A percentile compares a stretch with the other conserved stretches of the same genome.
Conservation (phyloP, 2,113 vertebrate genomes). For the Otis tarda region DNA sequence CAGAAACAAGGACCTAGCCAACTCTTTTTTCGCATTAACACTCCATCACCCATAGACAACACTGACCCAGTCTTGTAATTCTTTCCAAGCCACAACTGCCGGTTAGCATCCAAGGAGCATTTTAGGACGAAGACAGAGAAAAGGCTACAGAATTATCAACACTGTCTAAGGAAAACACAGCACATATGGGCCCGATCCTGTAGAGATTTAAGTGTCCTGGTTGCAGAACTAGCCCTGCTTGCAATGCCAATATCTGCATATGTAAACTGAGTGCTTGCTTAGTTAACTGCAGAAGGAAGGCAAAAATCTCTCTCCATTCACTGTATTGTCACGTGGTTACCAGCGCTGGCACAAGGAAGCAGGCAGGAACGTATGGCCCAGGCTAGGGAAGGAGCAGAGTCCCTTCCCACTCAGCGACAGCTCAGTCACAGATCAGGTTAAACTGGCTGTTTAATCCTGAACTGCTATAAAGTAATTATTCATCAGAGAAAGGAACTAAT, state of each 20-base stretch:
- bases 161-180: background rate
- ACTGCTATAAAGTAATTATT: slow-evolving; percentile 20
- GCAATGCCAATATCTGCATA: background rate
- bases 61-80: background rate
- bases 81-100: background rate
- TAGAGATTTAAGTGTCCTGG: background rate
- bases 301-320: background rate
- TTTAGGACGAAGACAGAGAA: background rate
- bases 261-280: background rate
- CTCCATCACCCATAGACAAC: background rate
- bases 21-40: background rate
- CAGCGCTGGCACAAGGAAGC: background rate
- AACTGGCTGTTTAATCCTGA: background rate
- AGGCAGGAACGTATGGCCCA: background rate
- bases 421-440: slow-evolving; percentile 4
- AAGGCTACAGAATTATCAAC: background rate
- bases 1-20: background rate
- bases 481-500: background rate
- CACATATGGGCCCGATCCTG: background rate
- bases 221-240: background rate
- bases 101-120: background rate
- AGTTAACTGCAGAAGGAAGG: background rate
- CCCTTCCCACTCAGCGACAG: background rate
- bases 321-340: background rate
- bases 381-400: background rate